phyloP scores from a whole-genome alignment of 2,113 vertebrate genomes.

The Phoenicopterus ruber region DNA sequence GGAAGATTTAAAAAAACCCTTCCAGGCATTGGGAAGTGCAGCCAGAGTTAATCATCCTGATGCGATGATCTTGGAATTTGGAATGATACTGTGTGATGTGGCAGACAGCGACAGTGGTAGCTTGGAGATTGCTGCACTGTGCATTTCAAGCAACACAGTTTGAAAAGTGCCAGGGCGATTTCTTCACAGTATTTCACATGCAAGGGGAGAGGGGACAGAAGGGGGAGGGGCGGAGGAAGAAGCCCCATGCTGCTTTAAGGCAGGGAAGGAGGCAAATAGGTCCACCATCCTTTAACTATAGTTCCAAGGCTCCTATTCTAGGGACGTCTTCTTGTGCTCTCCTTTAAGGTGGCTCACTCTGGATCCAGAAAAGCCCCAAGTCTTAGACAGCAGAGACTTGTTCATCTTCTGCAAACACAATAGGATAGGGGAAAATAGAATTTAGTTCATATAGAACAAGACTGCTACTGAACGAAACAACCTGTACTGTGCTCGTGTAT shows the following conservation, averaged over 20 bases:
- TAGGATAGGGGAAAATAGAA: slow-evolving; percentile 12
- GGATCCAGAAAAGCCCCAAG: slow-evolving; percentile 62
- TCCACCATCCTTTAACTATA: slow-evolving; percentile 80
- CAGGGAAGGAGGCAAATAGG: slow-evolving; percentile 87
- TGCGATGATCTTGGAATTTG: slow-evolving; percentile 74
- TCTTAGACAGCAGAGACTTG: slow-evolving; percentile 96
- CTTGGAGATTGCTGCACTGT: slow-evolving; percentile 72
- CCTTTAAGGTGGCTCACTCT: slow-evolving; percentile 73
- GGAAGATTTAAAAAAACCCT: slow-evolving; percentile 69
- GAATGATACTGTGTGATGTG: slow-evolving; percentile 77
- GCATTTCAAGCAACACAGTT: slow-evolving; percentile 81
- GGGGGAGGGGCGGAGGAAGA: slow-evolving; percentile 70
- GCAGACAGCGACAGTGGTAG: slow-evolving; percentile 71
- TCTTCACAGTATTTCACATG: slow-evolving; percentile 99
- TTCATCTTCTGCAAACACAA: slow-evolving; percentile 86
- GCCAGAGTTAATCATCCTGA: slow-evolving; percentile 69
- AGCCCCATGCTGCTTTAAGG: slow-evolving; percentile 97
- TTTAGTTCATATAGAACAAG: slow-evolving; percentile 25
- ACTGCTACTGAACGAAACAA: slow-evolving; percentile 17
- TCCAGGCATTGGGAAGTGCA: slow-evolving; percentile 75
- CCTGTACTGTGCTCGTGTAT: background rate
- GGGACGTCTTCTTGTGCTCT: slow-evolving; percentile 80
- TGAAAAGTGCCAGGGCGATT: slow-evolving; percentile 83
- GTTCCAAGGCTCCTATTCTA: slow-evolving; percentile 77
- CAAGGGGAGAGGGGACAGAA: slow-evolving; percentile 74